Conservation (phyloP, 2,888 invertebrate genomes). For the Philopedon plagiatum region DNA sequence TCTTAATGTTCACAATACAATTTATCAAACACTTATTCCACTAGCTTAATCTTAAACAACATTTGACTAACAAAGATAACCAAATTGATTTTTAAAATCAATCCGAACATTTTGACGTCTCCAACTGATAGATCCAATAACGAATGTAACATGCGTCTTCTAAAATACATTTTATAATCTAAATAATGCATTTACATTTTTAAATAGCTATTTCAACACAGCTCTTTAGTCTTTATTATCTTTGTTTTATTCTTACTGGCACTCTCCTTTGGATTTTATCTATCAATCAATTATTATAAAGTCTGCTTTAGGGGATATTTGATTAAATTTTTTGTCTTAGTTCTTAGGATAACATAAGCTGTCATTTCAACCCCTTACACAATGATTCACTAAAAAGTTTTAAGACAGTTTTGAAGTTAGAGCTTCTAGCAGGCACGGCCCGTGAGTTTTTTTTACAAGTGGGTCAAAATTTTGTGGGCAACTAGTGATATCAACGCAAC, state of each 20-base stretch:
- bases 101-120: slow-evolving; percentile 35
- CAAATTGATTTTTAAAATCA: slow-evolving; percentile 39
- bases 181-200: slow-evolving; percentile 30
- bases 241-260: slow-evolving; percentile 5
- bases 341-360: too few relatives aligned
- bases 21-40: slow-evolving; percentile 33
- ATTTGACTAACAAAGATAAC: slow-evolving; percentile 38
- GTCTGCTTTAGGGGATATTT: too few relatives aligned
- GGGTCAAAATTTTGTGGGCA: too few relatives aligned
- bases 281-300: slow-evolving; percentile 6
- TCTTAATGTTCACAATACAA: slow-evolving; percentile 38
- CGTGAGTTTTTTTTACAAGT: too few relatives aligned
- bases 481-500: too few relatives aligned
- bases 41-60: slow-evolving; percentile 25
- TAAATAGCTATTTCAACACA: slow-evolving; percentile 26
- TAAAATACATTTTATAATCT: slow-evolving; percentile 22
- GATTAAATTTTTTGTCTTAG: too few relatives aligned
- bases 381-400: too few relatives aligned
- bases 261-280: neutral
- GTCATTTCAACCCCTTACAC: too few relatives aligned
- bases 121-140: slow-evolving; percentile 27
- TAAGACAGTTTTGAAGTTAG: too few relatives aligned
- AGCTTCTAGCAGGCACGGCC: too few relatives aligned
- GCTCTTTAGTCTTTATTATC: slow-evolving; percentile 7
- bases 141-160: neutral